Evolutionary conservation across 2,113 vertebrate species (phyloP).

Genomic region (Rafetus swinhoei): DNA sequence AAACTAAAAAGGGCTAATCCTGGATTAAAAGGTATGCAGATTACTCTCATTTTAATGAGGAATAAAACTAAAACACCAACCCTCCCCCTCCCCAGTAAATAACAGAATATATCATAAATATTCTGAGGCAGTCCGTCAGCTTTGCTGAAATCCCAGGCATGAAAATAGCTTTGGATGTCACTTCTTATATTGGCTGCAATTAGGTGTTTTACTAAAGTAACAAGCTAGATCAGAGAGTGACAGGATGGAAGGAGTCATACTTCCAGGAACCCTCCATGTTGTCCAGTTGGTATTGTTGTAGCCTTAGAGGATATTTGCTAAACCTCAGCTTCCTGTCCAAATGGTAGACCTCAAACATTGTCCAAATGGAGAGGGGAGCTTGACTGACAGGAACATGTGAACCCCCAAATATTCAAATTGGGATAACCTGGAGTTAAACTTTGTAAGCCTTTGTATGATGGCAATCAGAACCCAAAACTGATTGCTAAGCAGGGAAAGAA

Average conservation of each 20-base stretch:
- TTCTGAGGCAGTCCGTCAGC: neutral
- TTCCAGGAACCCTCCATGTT: fast-evolving
- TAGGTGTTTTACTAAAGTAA: neutral
- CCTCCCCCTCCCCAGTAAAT: neutral
- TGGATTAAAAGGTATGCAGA: slow-evolving; percentile 47
- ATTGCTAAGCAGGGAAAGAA: neutral
- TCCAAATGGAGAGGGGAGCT: neutral
- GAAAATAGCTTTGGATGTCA: neutral
- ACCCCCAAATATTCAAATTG: neutral
- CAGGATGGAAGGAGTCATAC: neutral
- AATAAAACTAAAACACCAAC: slow-evolving; percentile 45
- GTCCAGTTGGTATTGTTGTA: no score
- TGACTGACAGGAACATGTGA: fast-evolving
- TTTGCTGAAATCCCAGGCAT: neutral
- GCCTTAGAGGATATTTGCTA: neutral
- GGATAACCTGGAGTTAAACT: fast-evolving
- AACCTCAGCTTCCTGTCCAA: neutral
- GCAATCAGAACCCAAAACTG: neutral
- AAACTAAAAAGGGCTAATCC: slow-evolving; percentile 53
- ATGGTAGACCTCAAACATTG: no score
- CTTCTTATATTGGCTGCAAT: neutral
- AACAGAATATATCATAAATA: neutral
- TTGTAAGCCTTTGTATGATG: neutral
- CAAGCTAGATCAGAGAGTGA: neutral
- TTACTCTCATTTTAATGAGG: slow-evolving; percentile 46